Evolutionary conservation across 2,797 vertebrate species (phyloP).

Genomic region (Semaprochilodus insignis): DNA sequence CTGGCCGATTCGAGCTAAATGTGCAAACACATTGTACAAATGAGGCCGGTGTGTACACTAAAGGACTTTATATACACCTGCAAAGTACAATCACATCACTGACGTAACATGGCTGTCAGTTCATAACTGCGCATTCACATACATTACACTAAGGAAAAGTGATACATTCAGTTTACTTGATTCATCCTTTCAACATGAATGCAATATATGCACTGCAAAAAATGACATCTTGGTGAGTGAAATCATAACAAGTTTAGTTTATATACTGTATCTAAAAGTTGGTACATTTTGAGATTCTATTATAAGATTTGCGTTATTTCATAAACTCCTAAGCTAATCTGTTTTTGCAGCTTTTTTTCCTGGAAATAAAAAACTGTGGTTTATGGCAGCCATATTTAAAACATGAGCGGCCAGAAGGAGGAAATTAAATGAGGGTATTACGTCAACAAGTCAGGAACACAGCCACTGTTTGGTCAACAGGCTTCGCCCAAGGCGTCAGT

Average conservation of each 20-base stretch:
- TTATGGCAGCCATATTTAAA: too few species aligned
- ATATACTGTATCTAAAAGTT: too few species aligned
- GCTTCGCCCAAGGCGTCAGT: too few species aligned
- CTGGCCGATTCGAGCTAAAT: slow-evolving; percentile 49
- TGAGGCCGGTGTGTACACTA: slow-evolving; percentile 1
- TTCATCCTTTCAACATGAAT: not conserved
- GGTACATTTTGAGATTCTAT: too few species aligned
- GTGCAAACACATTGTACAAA: not conserved
- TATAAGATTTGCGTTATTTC: too few species aligned
- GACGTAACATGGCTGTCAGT: not conserved
- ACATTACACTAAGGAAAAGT: not conserved
- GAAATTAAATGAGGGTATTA: too few species aligned
- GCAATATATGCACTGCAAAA: not conserved
- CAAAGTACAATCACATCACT: slow-evolving; percentile 10
- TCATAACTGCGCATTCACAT: not conserved
- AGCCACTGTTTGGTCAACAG: too few species aligned
- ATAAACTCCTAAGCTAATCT: too few species aligned
- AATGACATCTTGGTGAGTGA: not conserved
- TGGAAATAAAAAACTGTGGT: too few species aligned
- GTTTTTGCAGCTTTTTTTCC: too few species aligned
- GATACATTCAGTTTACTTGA: not conserved
- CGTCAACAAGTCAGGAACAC: too few species aligned
- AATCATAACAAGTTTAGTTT: not conserved
- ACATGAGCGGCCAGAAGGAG: too few species aligned
- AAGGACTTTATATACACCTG: not conserved